Evolutionary conservation across 2,797 vertebrate species (phyloP), one percentile per base, ranked within the genome.

Genomic region (Dryobates pubescens): DNA sequence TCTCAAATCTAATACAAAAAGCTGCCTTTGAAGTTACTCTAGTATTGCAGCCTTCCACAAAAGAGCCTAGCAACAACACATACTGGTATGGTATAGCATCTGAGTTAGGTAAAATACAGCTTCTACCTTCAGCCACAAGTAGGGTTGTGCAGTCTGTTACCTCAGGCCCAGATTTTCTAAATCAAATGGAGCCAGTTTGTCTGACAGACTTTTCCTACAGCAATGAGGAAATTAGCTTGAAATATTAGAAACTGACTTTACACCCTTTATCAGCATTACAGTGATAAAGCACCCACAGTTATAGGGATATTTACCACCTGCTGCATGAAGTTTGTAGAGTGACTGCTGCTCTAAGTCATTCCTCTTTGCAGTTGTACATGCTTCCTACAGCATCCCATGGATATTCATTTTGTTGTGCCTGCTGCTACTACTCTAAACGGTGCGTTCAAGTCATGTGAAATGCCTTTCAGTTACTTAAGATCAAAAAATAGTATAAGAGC

Each of bases 401-500:
- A 32, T 69, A 23, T 5, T 36, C 0, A 0, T 14, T 57, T 6
- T 22, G 53, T 38, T 57, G 64, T 72, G 70, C 30, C 47, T 63
- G 24, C 73, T 71, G 32, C 80, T 77, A 17, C 64, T 30, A 27
- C 89, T 61, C 16, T 53, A 47, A 89, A 81, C 53, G 47, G 86
- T 13, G 43, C 75, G 93, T 79, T 84, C 11, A 13, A 82, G 79
- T 94, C 86, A 79, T 80, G 76, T 71, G 72, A 95, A 80, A 82
- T 90, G 82, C 82, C 90, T 92, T 95, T 92, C 68, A 72, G 26
- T 69, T 92, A 87, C 82, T 82, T 80, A 74, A 41, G 78, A 73
- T 63, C 86, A 91, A 86, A 88, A 94, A 89, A 63, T 75, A 91
- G 79, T 56, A 24, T n/a, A 23, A 7, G 58, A 95, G 62, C 84